Base-by-base conservation (phyloP, 2,797 vertebrate genomes). In the Hemibagrus guttatus region DNA sequence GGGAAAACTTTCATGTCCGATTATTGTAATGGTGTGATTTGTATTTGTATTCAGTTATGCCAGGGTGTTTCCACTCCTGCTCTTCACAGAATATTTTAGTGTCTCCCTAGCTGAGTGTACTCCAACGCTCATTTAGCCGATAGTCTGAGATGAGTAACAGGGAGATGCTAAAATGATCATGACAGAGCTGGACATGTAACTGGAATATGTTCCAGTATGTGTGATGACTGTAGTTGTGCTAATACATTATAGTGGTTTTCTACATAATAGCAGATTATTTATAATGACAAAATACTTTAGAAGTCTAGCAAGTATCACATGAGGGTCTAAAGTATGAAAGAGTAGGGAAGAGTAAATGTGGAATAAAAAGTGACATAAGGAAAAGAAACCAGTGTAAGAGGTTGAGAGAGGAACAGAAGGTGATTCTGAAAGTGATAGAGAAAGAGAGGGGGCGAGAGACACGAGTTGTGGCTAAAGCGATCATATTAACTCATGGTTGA, bases 211-310 rank as follows among this genome's bases (percentile, higher is more conserved):
- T 93, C 91, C 81, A 81, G 89, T 93, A 89, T 91, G 88, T 88
- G 85, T 92, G 91, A 92, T 91, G 91, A 91, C 92, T 90, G 91
- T 91, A 90, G 94, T 92, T 94, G 93, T 95, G 92, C 89, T 92
- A 91, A 93, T 93, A 92, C 93, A 68, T 75, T 91, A 80, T 91
- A 91, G 93, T 94, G 91, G 91, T 95, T 95, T 94, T 95, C 94
- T 95, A 91, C 95, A 93, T 91, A 88, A 91, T 91, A 88, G 90
- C 92, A 89, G 83, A 89, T 87, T 93, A 90, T 92, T 93, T 91
- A 92, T 93, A 90, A 91, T 83, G 54, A 90, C 87, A 87, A 89
- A 89, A 78, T 72, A 46, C 54, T 68, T 79, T 81, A 86, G 63
- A 78, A 89, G 88, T 80, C 64, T 74, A 89, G 72, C 84, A 82